phyloP scores from a whole-genome alignment of 2,888 invertebrate species.

The Ochlodes sylvanus region DNA sequence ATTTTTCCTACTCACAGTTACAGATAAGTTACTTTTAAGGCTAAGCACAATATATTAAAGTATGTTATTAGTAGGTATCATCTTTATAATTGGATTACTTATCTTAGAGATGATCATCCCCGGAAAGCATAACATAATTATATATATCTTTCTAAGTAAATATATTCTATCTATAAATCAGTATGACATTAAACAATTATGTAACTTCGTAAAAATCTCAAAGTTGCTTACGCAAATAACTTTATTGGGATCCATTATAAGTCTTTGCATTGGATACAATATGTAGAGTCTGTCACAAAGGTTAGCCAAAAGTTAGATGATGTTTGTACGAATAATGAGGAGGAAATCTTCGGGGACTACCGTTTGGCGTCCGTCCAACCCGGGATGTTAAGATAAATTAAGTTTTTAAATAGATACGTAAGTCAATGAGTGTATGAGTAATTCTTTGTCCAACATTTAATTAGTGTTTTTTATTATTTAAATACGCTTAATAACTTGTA shows the following conservation, averaged over 20 bases:
- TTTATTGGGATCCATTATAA: background rate
- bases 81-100: no score
- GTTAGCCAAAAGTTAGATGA: constrained; percentile 6
- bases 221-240: background rate
- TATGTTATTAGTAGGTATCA: no score
- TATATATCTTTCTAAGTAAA: background rate
- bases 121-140: no score
- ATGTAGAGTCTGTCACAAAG: background rate
- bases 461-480: no score
- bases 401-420: no score
- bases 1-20: no score
- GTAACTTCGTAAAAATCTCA: background rate
- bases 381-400: background rate
- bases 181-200: background rate
- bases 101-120: no score
- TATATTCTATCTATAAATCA: background rate
- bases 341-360: background rate
- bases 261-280: background rate
- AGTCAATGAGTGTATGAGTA: no score
- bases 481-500: no score
- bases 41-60: no score
- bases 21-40: no score
- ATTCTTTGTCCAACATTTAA: no score
- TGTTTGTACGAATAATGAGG: constrained; percentile 5
- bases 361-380: background rate